A percentile compares a stretch with the other conserved stretches of the same genome.
Evolutionary conservation across 2,113 vertebrate species (phyloP).

Genomic region (Hippocampus guttulatus): DNA sequence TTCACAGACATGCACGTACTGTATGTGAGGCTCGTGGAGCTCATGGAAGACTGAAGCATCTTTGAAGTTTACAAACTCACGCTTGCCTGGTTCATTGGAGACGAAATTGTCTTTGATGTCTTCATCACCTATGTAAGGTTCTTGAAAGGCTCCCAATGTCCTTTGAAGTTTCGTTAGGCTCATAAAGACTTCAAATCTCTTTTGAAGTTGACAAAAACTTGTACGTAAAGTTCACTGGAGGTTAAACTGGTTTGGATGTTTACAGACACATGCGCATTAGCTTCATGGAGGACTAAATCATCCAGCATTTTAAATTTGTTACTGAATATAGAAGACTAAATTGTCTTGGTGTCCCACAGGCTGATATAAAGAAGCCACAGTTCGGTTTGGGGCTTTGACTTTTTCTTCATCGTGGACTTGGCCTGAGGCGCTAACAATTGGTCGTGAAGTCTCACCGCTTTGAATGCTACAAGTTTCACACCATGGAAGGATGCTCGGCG

Average conservation of each 20-base stretch:
- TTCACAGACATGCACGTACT: no score
- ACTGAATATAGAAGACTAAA: background rate
- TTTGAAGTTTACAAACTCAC: background rate
- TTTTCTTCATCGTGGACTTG: slow-evolving; percentile 31
- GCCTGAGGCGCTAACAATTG: slow-evolving; percentile 27
- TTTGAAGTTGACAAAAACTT: no score
- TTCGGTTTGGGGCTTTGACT: slow-evolving; percentile 13
- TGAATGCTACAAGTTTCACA: slow-evolving; percentile 2
- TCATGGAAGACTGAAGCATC: background rate
- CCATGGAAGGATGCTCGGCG: background rate
- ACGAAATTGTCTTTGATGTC: background rate
- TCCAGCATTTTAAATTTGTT: background rate
- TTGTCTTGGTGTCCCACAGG: background rate
- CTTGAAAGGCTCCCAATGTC: background rate
- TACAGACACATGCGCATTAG: background rate
- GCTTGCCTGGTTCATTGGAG: background rate
- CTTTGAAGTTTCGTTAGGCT: background rate
- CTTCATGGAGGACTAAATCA: no score
- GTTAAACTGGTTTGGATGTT: background rate
- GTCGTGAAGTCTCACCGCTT: slow-evolving; percentile 25
- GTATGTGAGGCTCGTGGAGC: no score
- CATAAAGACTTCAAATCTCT: background rate
- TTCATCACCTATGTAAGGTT: background rate
- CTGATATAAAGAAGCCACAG: slow-evolving; percentile 19
- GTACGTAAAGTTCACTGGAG: no score